Base-by-base conservation (phyloP, 1,140 invertebrate species). In the Pseudomyrmex concolor region DNA sequence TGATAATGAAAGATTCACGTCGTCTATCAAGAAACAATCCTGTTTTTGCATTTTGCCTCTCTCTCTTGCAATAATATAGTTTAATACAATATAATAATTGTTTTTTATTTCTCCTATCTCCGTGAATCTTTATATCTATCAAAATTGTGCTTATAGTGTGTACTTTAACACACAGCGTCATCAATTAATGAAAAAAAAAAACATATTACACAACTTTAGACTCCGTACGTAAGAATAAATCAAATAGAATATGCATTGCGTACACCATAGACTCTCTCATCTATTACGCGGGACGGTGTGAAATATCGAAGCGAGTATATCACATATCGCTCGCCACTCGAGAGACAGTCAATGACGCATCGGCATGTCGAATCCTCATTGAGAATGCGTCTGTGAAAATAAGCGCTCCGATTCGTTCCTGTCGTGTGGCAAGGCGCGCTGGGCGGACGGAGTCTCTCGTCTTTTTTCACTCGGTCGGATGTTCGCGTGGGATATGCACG, bases 351-450 rank as follows among this genome's bases (percentile, higher is more conserved):
- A 72, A 64, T 78, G 86, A 88, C 87, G 60, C 83, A 34, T 87
- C 51, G 87, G 86, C 57, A 88, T 77, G 87, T 55, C 87, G 67
- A 87, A 87, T 83, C 13, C 85, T 87, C 86, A 87, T 88, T 85
- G 86, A 84, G 67, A 82, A 82, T 82, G 59, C 59, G 71, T 22
- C 70, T 55, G 81, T 67, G 72, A 76, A 83, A 83, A 76, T 76
- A 66, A 74, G 19, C 81, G 81, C 72, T 59, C 73, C 81, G 72
- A 83, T 83, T 83, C 81, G 81, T 83, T 83, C 81, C 81, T 78
- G 71, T 77, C 81, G 72, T 45, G 78, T 7, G 34, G 34, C 34
- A 17, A 15, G 70, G 74, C 9, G 48, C 77, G 77, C 71, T 74
- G 68, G 78, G 50, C 68, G 78, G 78, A 82, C 76, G 48, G 66